These are phyloP conservation scores for Microctenopoma stevenorrisi DNA, from an alignment of 2,797 vertebrate genomes.

Conservation along the genomic window DNA sequence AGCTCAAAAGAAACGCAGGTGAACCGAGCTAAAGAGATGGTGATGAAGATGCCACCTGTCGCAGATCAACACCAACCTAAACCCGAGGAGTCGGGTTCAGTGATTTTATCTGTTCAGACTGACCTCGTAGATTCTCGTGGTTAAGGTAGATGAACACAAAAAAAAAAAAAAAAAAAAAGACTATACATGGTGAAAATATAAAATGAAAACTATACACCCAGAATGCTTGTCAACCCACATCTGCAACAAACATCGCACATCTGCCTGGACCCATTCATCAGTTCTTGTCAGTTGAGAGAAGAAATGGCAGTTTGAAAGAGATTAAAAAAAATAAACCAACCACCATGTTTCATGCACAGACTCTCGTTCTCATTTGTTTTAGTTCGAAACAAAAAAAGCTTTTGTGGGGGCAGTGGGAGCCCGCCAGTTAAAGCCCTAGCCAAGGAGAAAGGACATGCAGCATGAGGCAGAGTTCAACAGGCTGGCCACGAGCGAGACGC, in stretches of 20 bases:
- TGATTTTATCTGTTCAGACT: slow-evolving; percentile 9
- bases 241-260: slow-evolving; percentile 43
- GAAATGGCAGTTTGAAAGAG: slow-evolving; percentile 31
- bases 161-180: slow-evolving; percentile 1
- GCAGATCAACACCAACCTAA: slow-evolving; percentile 4
- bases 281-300: slow-evolving; percentile 37
- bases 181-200: slow-evolving; percentile 29
- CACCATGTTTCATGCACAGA: slow-evolving; percentile 48
- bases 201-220: slow-evolving; percentile 36
- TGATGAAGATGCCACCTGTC: slow-evolving; percentile 11
- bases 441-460: slow-evolving; percentile 63
- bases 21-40: slow-evolving; percentile 7
- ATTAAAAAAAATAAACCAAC: slow-evolving; percentile 2
- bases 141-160: slow-evolving; percentile 24
- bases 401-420: slow-evolving; percentile 28
- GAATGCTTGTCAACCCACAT: slow-evolving; percentile 32
- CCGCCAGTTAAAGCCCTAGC: slow-evolving; percentile 55
- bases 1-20: slow-evolving; percentile 19
- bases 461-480: slow-evolving; percentile 49
- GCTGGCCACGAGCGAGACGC: slow-evolving; percentile 14
- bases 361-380: slow-evolving; percentile 34
- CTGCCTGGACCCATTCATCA: slow-evolving; percentile 44
- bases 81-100: slow-evolving; percentile 2
- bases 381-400: slow-evolving; percentile 24
- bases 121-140: slow-evolving; percentile 9